These are phyloP conservation scores for Canis aureus DNA, from an alignment of 2,113 vertebrate genomes.

Conservation along the genomic window DNA sequence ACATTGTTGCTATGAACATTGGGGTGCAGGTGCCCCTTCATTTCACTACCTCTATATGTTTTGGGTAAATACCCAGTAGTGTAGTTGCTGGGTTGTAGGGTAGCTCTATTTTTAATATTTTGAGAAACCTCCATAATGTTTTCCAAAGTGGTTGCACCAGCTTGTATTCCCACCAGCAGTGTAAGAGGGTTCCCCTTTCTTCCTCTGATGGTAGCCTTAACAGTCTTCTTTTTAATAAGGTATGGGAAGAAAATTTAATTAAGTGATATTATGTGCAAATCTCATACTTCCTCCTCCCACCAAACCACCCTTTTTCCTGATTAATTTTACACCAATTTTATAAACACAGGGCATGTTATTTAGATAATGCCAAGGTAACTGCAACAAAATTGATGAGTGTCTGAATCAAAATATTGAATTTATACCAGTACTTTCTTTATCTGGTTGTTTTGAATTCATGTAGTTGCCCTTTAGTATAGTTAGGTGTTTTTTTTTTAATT, in stretches of 20 bases:
- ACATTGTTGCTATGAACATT: not conserved
- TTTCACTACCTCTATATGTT: not conserved
- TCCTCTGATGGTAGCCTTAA: not conserved
- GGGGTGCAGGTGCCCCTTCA: not conserved
- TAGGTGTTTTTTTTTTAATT: slow-evolving; percentile 17
- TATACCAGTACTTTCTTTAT: not conserved
- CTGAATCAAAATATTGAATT: not conserved
- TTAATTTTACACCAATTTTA: slow-evolving; percentile 16
- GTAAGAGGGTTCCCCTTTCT: not conserved
- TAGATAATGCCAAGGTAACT: not conserved
- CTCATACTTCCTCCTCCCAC: not conserved
- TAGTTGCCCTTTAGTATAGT: not conserved
- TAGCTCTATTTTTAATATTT: not conserved
- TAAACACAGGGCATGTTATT: not conserved
- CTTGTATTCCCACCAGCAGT: not conserved
- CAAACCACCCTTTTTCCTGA: not conserved
- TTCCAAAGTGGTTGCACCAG: not conserved
- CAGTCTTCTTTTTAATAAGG: not conserved
- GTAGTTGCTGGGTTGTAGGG: not conserved
- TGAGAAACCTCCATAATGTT: not conserved
- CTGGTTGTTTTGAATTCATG: slow-evolving; percentile 13
- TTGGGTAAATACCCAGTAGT: not conserved
- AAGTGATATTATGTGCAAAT: not conserved
- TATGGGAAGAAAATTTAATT: not conserved
- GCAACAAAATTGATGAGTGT: not conserved